These are phyloP conservation scores for Graphium colonna DNA, from an alignment of 2,888 invertebrate species.

Conservation along the genomic window DNA sequence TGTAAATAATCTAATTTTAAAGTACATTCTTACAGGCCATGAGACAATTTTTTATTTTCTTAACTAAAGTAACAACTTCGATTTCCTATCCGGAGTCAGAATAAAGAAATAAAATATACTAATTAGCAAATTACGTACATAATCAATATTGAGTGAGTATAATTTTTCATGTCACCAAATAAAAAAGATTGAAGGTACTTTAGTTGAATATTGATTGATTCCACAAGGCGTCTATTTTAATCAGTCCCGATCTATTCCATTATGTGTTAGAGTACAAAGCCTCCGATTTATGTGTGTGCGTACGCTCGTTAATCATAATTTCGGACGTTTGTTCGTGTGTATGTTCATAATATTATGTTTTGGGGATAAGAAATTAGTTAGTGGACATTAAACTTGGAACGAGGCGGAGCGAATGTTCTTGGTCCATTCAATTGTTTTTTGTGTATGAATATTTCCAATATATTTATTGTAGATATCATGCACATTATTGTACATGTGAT, in stretches of 20 bases:
- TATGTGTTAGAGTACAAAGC: slow-evolving; percentile 46
- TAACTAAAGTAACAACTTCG: no score
- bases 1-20: no score
- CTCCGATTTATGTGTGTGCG: slow-evolving; percentile 57
- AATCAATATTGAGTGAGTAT: no score
- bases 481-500: not conserved
- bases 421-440: slow-evolving; percentile 30
- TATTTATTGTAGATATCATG: no score
- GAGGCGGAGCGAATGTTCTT: slow-evolving; percentile 38
- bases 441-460: not conserved
- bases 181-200: slow-evolving; percentile 26
- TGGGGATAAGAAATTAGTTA: slow-evolving; percentile 81
- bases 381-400: slow-evolving; percentile 76
- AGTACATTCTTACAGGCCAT: no score
- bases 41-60: no score
- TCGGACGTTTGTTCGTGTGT: slow-evolving; percentile 78
- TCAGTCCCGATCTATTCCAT: slow-evolving; percentile 69
- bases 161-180: no score
- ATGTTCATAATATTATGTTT: slow-evolving; percentile 79
- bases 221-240: slow-evolving; percentile 53
- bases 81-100: no score
- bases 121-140: no score
- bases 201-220: slow-evolving; percentile 52
- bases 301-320: slow-evolving; percentile 80
- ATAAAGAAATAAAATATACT: no score